Evolutionary conservation across 2,797 vertebrate genomes (phyloP).

Genomic region (Spinibarbus caldwelli): DNA sequence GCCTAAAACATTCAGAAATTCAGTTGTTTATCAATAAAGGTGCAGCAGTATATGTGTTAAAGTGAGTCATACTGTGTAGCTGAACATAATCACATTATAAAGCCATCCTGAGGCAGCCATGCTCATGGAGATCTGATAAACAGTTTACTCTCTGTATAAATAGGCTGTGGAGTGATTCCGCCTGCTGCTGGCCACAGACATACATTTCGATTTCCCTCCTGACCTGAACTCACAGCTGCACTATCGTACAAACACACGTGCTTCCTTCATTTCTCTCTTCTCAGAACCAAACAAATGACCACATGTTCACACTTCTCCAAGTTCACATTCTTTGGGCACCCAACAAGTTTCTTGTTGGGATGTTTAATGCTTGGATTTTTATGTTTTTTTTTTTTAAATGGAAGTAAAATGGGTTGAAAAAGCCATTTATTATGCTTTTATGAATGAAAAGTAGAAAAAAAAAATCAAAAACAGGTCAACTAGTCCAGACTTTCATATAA

Average conservation of each 20-base stretch:
- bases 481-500: not conserved
- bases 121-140: constrained; percentile 46
- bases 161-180: constrained; percentile 32
- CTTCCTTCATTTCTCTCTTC: constrained; percentile 27
- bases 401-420: too few species aligned
- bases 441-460: not conserved
- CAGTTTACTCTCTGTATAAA: constrained; percentile 58
- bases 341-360: not conserved
- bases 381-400: not conserved
- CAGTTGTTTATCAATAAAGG: not conserved
- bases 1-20: not conserved
- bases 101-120: constrained; percentile 29
- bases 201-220: not conserved
- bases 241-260: not conserved
- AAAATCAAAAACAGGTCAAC: not conserved
- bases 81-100: not conserved
- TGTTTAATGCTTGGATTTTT: not conserved
- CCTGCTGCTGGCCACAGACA: constrained; percentile 7
- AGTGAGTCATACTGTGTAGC: not conserved
- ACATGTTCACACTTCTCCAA: constrained; percentile 5
- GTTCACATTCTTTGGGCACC: not conserved
- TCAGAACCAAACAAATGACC: constrained; percentile 9
- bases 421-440: not conserved
- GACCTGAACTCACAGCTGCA: constrained; percentile 17
- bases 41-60: not conserved